Evolutionary conservation across 1,140 invertebrate species (phyloP), one percentile per base, ranked within the genome.

Genomic region (Hypsibius dujardini): DNA sequence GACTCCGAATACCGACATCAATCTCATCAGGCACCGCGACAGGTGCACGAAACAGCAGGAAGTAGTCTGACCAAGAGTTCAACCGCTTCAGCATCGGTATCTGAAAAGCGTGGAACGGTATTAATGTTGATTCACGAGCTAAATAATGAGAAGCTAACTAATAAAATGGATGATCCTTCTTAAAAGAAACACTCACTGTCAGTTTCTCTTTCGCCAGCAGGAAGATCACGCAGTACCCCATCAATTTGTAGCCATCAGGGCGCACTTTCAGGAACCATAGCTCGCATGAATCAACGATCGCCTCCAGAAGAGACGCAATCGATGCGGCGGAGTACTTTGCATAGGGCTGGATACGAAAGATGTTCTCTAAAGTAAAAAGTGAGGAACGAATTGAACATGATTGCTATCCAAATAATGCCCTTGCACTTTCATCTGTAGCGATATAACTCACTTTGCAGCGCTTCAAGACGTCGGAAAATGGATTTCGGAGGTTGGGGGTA

Each of bases 231-330:
- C 62, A 67, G 62, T 67, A 15, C 3, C 12, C 62, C 62, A 67
- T 67, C 12, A 67, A 0, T 67, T 67, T 67, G 62, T 67, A 67
- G 12, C 62, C 62, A 42, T 67, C 62, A 3, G 42, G 62, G 3
- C 62, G 62, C 12, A 12, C 12, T 7, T 67, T 42, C 62, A 67
- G 12, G 42, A 67, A 67, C 62, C 62, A 67, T 42, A 67, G 42
- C 42, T 67, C 62, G 3, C 12, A 67, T 3, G 45, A 12, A 67
- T 67, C 62, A 7, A 67, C 62, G 42, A 67, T 67, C 12, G 12
- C 7, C 3, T 67, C 42, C 12, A 67, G 62, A 45, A 67, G 62
- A 12, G 42, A 15, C 12, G 3, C 42, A 3, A 67, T 42, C 7
- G 12, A 15, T 12, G 50, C 50, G 12, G 12, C 62, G 0, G 12